Evolutionary conservation across 2,797 vertebrate genomes (phyloP), one percentile per base, ranked within the genome.

Genomic region (Cirrhinus mrigala): DNA sequence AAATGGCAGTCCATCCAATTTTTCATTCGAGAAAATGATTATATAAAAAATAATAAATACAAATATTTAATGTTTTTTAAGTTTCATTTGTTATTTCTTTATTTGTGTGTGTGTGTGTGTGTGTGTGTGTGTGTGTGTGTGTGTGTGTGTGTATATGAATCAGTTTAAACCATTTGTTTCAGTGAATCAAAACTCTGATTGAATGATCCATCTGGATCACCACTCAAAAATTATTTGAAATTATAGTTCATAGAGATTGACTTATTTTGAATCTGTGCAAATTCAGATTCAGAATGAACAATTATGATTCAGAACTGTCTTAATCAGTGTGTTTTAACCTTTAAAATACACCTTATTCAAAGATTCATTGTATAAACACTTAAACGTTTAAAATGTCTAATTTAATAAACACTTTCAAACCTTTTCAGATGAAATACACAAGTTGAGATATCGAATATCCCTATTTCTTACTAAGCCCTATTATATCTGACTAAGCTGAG

Each of bases 401-500:
- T 44, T 3, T 29, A 54, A 20, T 5, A 18, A 75, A 20, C 9
- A 54, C 27, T 52, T 75, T 74, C 68, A 37, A 54, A 52, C 4
- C 48, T 27, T 50, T 74, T 74, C 40, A 54, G 8, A 76, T 1
- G 2, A 2, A 54, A 33, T 76, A 48, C 14, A 16, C 70, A 37
- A 58, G 33, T 58, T 58, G 27, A 68, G 62, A 54, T 50, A 66
- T 33, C 1, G 14, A 54, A 81, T 54, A 70, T 81, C 44, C 29
- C 6, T 66, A 54, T 69, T 54, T 81, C 20, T 40, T 24, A 37
- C 64, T 69, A 81, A 81, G 64, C 27, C 12, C 48, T 64, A 29
- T 79, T 46, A 78, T 10, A 78, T 46, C 44, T 27, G 75, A 82
- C 69, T 62, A 76, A 68, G 33, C 29, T 27, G 22, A 83, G 82